Evolutionary conservation across 2,113 vertebrate species (phyloP).

Genomic region (Atlantisia rogersi): DNA sequence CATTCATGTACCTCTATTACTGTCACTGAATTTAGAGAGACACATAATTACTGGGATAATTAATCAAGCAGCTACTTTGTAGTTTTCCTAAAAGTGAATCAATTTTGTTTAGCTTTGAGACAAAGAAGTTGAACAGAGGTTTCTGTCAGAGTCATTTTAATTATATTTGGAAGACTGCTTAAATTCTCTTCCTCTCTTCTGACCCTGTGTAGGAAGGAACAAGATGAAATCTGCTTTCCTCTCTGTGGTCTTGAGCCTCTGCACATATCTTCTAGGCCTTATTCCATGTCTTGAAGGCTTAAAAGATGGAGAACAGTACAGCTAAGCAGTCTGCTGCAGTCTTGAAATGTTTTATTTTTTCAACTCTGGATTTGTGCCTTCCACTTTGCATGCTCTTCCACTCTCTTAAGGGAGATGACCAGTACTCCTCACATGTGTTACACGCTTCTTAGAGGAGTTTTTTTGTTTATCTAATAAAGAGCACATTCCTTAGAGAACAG

Average conservation of each 20-base stretch:
- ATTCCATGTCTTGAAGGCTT: neutral
- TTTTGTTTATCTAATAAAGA: neutral
- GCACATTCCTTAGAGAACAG: neutral
- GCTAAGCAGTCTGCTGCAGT: neutral
- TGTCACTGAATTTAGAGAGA: neutral
- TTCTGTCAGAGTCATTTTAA: neutral
- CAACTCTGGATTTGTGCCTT: neutral
- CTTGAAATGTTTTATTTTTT: neutral
- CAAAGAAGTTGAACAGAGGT: neutral
- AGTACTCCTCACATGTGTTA: neutral
- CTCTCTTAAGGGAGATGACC: neutral
- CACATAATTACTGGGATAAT: neutral
- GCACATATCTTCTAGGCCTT: neutral
- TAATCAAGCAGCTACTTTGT: neutral
- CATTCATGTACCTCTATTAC: neutral
- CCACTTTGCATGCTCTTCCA: neutral
- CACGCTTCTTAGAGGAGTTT: neutral
- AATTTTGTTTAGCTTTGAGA: neutral
- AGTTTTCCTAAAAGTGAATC: neutral
- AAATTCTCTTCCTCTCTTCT: neutral
- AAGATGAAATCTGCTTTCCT: neutral
- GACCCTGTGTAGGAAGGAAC: neutral
- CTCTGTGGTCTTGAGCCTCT: neutral
- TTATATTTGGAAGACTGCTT: neutral
- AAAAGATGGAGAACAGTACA: neutral